phyloP scores from a whole-genome alignment of 2,797 vertebrate genomes.

The Garrulus glandarius region DNA sequence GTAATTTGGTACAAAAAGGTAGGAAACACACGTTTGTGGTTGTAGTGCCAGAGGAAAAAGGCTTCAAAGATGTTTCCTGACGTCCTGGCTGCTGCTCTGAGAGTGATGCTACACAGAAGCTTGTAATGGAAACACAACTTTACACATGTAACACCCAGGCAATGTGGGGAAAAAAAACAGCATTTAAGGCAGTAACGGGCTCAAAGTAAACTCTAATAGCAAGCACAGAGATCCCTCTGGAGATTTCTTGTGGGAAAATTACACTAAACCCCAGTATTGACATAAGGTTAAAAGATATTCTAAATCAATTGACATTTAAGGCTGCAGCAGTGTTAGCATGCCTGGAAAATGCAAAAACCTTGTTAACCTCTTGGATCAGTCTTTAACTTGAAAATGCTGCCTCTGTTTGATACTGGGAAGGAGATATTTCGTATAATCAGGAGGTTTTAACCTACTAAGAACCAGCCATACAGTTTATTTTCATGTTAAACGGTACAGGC shows the following conservation, averaged over 20 bases:
- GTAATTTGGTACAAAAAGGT: fast-evolving
- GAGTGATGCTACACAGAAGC: background rate
- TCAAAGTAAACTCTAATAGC: background rate
- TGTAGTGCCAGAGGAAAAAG: background rate
- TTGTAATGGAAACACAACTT: background rate
- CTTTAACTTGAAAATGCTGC: background rate
- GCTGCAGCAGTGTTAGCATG: constrained; percentile 6
- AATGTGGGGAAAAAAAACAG: fast-evolving
- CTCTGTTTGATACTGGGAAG: background rate
- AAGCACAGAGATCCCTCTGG: background rate
- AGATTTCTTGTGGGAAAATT: constrained; percentile 25
- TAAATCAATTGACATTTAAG: constrained; percentile 66
- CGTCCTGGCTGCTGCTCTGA: background rate
- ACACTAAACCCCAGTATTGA: constrained; percentile 54
- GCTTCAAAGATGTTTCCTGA: background rate
- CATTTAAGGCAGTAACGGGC: background rate
- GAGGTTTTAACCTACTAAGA: background rate
- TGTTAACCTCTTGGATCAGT: constrained; percentile 1
- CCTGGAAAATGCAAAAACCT: constrained; percentile 40
- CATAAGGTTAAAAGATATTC: constrained; percentile 54
- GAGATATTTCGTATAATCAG: background rate
- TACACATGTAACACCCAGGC: background rate
- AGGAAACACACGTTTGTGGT: background rate
- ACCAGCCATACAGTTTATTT: background rate
- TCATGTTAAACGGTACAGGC: background rate